A percentile compares a stretch with the other conserved stretches of the same genome.
phyloP scores from a whole-genome alignment of 2,888 invertebrate genomes.

The Lasioglossum figueresi region DNA sequence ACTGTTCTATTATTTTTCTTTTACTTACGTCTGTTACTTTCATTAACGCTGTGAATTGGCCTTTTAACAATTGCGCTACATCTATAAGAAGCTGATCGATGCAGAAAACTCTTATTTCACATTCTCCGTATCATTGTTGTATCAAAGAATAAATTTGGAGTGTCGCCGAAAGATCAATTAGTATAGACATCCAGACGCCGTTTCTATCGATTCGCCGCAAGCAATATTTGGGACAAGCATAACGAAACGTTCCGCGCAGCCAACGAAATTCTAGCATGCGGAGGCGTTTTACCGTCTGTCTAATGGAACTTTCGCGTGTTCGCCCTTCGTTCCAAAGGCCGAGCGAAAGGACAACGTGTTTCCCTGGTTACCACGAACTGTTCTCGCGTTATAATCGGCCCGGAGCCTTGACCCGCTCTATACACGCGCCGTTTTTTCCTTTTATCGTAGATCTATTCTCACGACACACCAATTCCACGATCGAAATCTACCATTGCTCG shows the following conservation, averaged over 20 bases:
- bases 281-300: background rate
- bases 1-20: no score
- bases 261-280: slow-evolving; percentile 10
- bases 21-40: no score
- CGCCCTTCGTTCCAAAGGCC: background rate
- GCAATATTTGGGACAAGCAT: background rate
- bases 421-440: background rate
- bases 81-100: background rate
- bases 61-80: no score
- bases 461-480: slow-evolving; percentile 1
- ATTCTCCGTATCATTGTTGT: no score
- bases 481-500: slow-evolving; percentile 1
- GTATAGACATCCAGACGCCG: background rate
- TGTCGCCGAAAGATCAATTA: background rate
- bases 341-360: slow-evolving; percentile 33
- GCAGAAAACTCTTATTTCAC: background rate
- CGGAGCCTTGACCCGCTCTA: slow-evolving; percentile 45
- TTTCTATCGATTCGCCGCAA: background rate
- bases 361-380: slow-evolving; percentile 11
- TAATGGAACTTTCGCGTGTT: slow-evolving; percentile 53
- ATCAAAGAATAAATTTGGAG: background rate
- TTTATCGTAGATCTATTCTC: slow-evolving; percentile 14
- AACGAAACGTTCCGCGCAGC: background rate
- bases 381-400: slow-evolving; percentile 23
- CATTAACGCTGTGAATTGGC: no score